phyloP scores from a whole-genome alignment of 2,888 invertebrate species.

The Merodon equestris region DNA sequence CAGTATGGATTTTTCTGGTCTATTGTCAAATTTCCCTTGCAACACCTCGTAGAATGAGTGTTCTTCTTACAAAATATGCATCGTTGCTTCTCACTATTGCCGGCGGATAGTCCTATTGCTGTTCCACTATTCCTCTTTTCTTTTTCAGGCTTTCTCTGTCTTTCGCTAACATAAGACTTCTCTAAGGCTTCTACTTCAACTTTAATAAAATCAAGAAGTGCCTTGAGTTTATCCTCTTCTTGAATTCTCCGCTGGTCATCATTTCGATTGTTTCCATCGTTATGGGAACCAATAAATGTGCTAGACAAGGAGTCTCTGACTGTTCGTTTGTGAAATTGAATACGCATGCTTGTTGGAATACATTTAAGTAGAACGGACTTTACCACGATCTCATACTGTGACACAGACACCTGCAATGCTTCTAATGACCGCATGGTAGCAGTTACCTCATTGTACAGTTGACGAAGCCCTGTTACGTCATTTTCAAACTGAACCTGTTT shows the following conservation, averaged over 20 bases:
- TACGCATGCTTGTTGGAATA: constrained; percentile 42
- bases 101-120: constrained; percentile 24
- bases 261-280: not conserved
- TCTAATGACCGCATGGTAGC: constrained; percentile 46
- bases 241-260: constrained; percentile 3
- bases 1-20: not conserved
- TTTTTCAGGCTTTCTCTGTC: constrained; percentile 10
- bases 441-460: constrained; percentile 43
- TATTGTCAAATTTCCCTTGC: not conserved
- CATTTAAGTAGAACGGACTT: constrained; percentile 43
- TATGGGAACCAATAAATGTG: not conserved
- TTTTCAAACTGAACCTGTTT: constrained; percentile 30
- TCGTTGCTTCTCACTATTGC: constrained; percentile 3
- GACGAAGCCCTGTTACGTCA: constrained; percentile 27
- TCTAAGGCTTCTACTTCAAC: constrained; percentile 48
- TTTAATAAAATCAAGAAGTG: constrained; percentile 42
- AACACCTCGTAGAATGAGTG: constrained; percentile 22
- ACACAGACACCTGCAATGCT: constrained; percentile 49
- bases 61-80: constrained; percentile 43
- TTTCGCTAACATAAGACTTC: constrained; percentile 45
- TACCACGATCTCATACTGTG: constrained; percentile 54
- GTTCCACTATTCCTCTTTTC: not conserved
- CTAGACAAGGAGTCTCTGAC: constrained; percentile 9
- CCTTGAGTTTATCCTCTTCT: too few species aligned
- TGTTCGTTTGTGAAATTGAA: constrained; percentile 29